Base-by-base conservation (phyloP, 2,888 invertebrate species). In the Athalia cordata region DNA sequence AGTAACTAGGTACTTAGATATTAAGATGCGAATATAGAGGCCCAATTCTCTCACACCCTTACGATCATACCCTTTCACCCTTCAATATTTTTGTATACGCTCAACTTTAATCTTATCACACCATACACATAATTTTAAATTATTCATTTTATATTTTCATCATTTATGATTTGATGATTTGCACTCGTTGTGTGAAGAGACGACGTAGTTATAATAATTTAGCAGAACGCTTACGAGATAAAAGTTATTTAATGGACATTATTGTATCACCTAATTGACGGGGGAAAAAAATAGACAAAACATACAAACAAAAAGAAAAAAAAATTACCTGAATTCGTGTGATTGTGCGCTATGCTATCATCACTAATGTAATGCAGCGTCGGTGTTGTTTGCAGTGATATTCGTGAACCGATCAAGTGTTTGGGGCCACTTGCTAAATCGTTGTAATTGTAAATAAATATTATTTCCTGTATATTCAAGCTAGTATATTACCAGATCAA, bases 371-470 rank as follows among this genome's bases (percentile, higher is more conserved):
- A 64, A 75, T 11, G 8, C 49, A 50, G 52, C 15, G 62, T 62
- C 59, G 47, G 15, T 50, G 29, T 29, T n/a, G 49, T 76, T 77
- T 47, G 9, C 66, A 65, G 77, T 66, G 77, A 77, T 66, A 77
- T 59, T 52, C 66, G 66, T 77, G 15, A 59, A 77, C 9, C 65
- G 77, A 66, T 65, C 65, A 66, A 70, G 80, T 80, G 78, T 82
- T 82, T 81, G 84, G 85, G 82, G 81, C 82, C 82, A 83, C 74
- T 78, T 81, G 79, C 79, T 81, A 80, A 78, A 78, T 78, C 78
- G 62, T 83, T 86, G 84, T 87, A 85, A 84, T 68, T 88, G 88
- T 88, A 88, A 87, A 88, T 88, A 88, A 87, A 86, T 83, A 85
- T 86, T 80, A 82, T 85, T 85, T 86, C 81, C 84, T 87, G 84